Conservation (phyloP, 2,888 invertebrate species). For the Flexamia atlantica region DNA sequence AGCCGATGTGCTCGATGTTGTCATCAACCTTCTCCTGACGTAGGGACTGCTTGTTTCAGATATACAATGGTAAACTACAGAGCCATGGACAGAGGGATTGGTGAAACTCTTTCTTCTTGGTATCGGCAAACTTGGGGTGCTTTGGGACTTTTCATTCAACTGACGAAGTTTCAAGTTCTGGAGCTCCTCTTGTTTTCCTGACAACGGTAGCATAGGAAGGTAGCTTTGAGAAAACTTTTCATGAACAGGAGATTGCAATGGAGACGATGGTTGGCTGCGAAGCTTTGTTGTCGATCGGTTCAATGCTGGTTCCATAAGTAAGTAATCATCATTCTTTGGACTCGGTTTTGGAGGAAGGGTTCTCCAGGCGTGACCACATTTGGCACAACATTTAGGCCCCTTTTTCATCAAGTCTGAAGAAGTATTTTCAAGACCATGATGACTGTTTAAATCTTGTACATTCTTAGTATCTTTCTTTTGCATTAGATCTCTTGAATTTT, state of each 20-base stretch:
- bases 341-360: slow-evolving; percentile 50
- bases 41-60: slow-evolving; percentile 77
- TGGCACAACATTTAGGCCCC: slow-evolving; percentile 67
- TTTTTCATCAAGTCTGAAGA: slow-evolving; percentile 66
- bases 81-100: slow-evolving; percentile 76
- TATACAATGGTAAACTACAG: slow-evolving; percentile 73
- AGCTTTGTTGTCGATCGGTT: background rate
- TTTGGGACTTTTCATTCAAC: slow-evolving; percentile 66
- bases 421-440: slow-evolving; percentile 37
- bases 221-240: slow-evolving; percentile 64
- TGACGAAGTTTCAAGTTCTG: slow-evolving; percentile 43
- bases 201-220: slow-evolving; percentile 68
- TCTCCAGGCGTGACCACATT: slow-evolving; percentile 67
- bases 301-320: slow-evolving; percentile 81
- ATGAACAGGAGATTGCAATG: slow-evolving; percentile 52
- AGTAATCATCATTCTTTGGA: slow-evolving; percentile 79
- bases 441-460: background rate
- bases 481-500: slow-evolving; percentile 85
- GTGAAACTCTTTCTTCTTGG: slow-evolving; percentile 63
- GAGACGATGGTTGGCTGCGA: slow-evolving; percentile 59
- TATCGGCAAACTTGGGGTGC: slow-evolving; percentile 61
- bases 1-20: slow-evolving; percentile 42
- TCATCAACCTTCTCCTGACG: slow-evolving; percentile 75
- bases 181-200: slow-evolving; percentile 28
- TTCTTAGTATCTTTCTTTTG: slow-evolving; percentile 73